phyloP scores from a whole-genome alignment of 2,888 invertebrate genomes.

The Pristionchus maxplancki region DNA sequence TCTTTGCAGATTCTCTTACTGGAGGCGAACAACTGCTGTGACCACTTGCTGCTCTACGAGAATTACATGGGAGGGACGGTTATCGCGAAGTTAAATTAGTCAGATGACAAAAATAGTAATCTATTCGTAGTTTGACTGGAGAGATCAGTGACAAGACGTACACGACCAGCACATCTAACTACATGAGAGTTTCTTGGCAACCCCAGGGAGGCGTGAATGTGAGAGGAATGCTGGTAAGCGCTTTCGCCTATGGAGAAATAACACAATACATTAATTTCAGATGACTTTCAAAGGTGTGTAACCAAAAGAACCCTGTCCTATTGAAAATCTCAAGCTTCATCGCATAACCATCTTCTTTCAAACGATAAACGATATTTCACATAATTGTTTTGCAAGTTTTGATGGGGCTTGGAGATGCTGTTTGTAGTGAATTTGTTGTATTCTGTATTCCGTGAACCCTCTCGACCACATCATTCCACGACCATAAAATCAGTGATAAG shows the following conservation, averaged over 20 bases:
- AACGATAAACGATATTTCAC: too few relatives aligned
- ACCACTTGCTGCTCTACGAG: neutral
- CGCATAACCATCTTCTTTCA: too few relatives aligned
- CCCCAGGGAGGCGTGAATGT: neutral
- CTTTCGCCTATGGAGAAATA: neutral
- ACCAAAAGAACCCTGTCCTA: too few relatives aligned
- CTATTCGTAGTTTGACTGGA: neutral
- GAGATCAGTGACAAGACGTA: neutral
- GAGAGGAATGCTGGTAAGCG: neutral
- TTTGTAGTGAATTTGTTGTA: too few relatives aligned
- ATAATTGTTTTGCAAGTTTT: too few relatives aligned
- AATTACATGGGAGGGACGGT: neutral
- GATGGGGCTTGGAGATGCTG: too few relatives aligned
- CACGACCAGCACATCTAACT: neutral
- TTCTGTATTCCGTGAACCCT: neutral
- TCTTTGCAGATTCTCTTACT: neutral
- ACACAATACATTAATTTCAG: neutral
- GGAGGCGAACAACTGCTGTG: neutral
- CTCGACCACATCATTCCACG: neutral
- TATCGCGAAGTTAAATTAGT: neutral
- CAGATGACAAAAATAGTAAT: neutral
- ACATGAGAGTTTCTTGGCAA: slow-evolving; percentile 13
- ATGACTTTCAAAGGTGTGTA: neutral
- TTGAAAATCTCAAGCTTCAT: too few relatives aligned
- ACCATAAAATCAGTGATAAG: neutral